Evolutionary conservation across 2,797 vertebrate species (phyloP), one percentile per base, ranked within the genome.

Genomic region (Spinus pinus): DNA sequence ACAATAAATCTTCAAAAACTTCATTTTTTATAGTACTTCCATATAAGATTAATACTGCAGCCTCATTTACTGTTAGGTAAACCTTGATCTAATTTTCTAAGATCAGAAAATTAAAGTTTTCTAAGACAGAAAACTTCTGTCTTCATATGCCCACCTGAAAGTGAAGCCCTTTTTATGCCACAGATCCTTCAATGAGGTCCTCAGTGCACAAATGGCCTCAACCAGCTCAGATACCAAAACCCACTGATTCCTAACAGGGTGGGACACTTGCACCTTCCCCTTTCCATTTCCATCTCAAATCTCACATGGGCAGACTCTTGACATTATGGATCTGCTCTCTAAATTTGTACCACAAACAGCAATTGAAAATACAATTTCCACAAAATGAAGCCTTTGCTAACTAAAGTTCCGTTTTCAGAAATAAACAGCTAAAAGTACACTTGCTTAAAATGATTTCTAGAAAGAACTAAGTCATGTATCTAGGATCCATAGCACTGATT

Each of bases 381-480:
- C 37, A 21, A 64, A 46, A 9, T 1, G 0, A 42, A 73, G 27
- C 6, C 57, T 64, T 30, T 2, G 1, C 7, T 30, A 60, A 54
- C 21, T 22, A 62, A 70, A 51, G 11, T 60, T 58, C 11, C 35
- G 4, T 39, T 82, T 57, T 88, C 37, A 54, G 33, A 88, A 83
- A 73, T 18, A 46, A 84, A 4, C 17, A 46, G 22, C n/a, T 57
- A 27, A 54, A 74, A 57, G 9, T 13, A 31, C 11, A 42, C 12
- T 49, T 28, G 15, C 35, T 65, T 72, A 54, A 81, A 71, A 60
- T 24, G 2, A 47, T 60, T 64, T 84, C 41, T 67, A 41, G 14
- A 28, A 53, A 67, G 19, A 67, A 30, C 12, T 57, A 44, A 67
- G 65, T 47, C 7, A 2, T 47, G 3, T 44, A 17, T 69, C 31